These are phyloP conservation scores for Vollenhovia emeryi DNA, from an alignment of 1,140 invertebrate genomes.

Conservation along the genomic window DNA sequence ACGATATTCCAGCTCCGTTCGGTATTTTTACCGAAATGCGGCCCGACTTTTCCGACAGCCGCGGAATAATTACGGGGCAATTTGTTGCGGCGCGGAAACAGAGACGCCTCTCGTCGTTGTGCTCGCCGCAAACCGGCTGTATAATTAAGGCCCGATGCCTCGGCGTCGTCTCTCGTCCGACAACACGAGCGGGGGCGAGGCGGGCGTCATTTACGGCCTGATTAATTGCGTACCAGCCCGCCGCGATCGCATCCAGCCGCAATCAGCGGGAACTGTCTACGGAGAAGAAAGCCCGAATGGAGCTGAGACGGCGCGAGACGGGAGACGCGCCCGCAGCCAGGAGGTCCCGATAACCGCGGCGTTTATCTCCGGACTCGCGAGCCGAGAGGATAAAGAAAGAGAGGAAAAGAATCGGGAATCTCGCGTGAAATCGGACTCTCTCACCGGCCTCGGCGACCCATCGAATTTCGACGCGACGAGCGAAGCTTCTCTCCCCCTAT, in stretches of 20 bases:
- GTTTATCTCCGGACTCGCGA: not conserved
- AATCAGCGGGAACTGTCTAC: slow-evolving; percentile 18
- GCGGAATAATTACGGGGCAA: slow-evolving; percentile 78
- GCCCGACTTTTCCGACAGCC: slow-evolving; percentile 73
- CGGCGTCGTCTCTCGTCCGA: slow-evolving; percentile 35
- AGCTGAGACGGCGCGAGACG: not conserved
- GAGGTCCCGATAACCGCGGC: not conserved
- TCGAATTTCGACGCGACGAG: not conserved
- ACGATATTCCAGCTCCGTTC: not conserved
- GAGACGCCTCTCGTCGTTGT: slow-evolving; percentile 30
- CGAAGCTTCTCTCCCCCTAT: not conserved
- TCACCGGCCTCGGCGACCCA: not conserved
- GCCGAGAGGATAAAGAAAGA: not conserved
- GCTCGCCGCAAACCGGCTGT: slow-evolving; percentile 77
- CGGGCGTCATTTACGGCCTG: slow-evolving; percentile 41
- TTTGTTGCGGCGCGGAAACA: slow-evolving; percentile 74
- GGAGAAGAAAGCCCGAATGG: not conserved
- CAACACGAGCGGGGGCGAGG: slow-evolving; percentile 23
- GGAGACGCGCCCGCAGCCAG: not conserved
- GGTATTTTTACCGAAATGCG: slow-evolving; percentile 51
- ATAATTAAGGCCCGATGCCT: slow-evolving; percentile 78
- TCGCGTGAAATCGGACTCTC: not conserved
- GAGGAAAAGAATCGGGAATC: not conserved
- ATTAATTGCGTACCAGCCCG: slow-evolving; percentile 38
- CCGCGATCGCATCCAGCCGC: slow-evolving; percentile 28